Evolutionary conservation across 2,797 vertebrate genomes (phyloP).

Genomic region (Forpus xanthops): DNA sequence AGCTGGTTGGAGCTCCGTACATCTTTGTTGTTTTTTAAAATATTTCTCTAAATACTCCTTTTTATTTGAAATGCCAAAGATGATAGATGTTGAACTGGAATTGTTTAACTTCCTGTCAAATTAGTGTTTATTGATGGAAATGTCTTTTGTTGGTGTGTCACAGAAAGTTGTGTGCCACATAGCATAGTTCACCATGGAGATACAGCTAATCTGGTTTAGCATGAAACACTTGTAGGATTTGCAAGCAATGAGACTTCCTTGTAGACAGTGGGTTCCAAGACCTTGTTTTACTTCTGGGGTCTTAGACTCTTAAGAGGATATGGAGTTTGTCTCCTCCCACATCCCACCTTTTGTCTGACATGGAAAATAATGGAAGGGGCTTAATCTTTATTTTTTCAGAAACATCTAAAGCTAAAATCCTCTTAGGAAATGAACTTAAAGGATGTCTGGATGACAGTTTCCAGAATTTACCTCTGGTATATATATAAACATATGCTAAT

Average conservation of each 20-base stretch:
- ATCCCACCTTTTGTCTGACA: not conserved
- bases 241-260: not conserved
- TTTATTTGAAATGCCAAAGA: not conserved
- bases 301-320: not conserved
- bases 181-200: not conserved
- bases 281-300: not conserved
- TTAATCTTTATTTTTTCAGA: not conserved
- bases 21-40: not conserved
- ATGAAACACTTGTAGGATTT: not conserved
- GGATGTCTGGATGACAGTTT: not conserved
- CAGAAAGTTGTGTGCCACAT: not conserved
- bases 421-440: not conserved
- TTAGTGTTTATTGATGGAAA: constrained; percentile 4
- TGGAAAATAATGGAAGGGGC: not conserved
- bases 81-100: not conserved
- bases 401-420: not conserved
- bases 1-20: not conserved
- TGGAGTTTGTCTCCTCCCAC: not conserved
- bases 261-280: not conserved
- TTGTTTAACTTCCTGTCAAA: constrained; percentile 9
- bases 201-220: constrained; percentile 17
- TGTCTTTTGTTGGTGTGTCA: constrained; percentile 24
- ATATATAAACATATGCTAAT: not conserved
- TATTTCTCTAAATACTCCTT: not conserved
- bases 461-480: not conserved